A percentile compares a stretch with the other conserved stretches of the same genome.
Conservation (phyloP, 2,113 vertebrate genomes). For the Trachemys scripta region DNA sequence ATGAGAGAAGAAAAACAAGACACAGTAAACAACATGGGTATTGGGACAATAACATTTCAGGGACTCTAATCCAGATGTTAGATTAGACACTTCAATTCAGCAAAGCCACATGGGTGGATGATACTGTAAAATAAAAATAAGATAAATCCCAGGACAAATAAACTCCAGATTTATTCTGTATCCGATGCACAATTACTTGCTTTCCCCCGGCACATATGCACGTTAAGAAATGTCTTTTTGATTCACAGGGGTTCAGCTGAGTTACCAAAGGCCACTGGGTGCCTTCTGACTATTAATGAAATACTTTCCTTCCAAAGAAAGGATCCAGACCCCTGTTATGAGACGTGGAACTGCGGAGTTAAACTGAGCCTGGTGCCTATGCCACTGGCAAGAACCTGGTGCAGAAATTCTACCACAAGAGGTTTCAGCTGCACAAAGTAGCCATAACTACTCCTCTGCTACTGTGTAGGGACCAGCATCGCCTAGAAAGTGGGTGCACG, state of each 20-base stretch:
- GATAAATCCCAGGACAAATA: neutral
- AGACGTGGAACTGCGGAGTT: neutral
- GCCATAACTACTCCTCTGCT: neutral
- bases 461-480: neutral
- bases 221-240: neutral
- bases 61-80: neutral
- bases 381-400: neutral
- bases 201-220: neutral
- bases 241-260: neutral
- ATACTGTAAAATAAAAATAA: slow-evolving; percentile 15
- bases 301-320: neutral
- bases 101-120: neutral
- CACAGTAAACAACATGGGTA: neutral
- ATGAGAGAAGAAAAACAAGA: slow-evolving; percentile 55
- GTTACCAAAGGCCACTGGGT: neutral
- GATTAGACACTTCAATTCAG: neutral
- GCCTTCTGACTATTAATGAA: neutral
- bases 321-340: neutral
- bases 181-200: neutral
- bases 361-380: neutral
- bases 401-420: neutral
- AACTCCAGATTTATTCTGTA: neutral
- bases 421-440: neutral
- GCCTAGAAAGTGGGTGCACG: neutral
- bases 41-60: neutral